Conservation (phyloP, 1,140 invertebrate species). For the Drosophila sproati region DNA sequence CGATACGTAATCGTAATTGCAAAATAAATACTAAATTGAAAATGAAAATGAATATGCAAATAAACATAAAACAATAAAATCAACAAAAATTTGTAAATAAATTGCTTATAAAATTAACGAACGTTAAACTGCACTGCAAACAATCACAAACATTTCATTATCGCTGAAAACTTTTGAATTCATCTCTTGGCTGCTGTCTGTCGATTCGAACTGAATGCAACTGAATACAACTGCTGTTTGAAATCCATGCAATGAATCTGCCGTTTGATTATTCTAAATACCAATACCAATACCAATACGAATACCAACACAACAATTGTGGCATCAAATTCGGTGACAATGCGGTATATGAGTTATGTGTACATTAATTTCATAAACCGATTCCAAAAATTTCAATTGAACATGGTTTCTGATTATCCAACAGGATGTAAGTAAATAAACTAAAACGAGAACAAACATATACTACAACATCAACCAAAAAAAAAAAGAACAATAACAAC, state of each 20-base stretch:
- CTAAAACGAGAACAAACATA: constrained; percentile 38
- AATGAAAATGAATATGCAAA: constrained; percentile 1
- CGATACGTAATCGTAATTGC: constrained; percentile 19
- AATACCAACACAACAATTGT: constrained; percentile 29
- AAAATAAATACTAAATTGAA: constrained; percentile 27
- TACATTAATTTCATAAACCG: constrained; percentile 61
- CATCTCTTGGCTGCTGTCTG: constrained; percentile 32
- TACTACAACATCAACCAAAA: constrained; percentile 6
- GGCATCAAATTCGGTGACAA: constrained; percentile 52
- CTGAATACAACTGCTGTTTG: constrained; percentile 18
- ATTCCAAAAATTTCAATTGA: constrained; percentile 59
- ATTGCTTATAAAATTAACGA: constrained; percentile 30
- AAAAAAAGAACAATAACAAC: background rate
- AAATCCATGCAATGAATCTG: constrained; percentile 1
- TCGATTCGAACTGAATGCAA: constrained; percentile 27
- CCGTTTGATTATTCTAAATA: constrained; percentile 10
- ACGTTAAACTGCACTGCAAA: constrained; percentile 39
- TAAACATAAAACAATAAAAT: constrained; percentile 21
- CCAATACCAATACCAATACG: background rate
- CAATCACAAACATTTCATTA: constrained; percentile 50
- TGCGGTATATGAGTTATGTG: constrained; percentile 58
- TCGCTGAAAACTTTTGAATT: constrained; percentile 31
- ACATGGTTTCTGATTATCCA: constrained; percentile 70
- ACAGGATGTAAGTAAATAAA: constrained; percentile 78
- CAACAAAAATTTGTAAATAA: constrained; percentile 17